Percentiles rank a stretch among this genome's conserved stretches.
phyloP scores from a whole-genome alignment of 2,797 vertebrate species.

The Labeo calbasu region DNA sequence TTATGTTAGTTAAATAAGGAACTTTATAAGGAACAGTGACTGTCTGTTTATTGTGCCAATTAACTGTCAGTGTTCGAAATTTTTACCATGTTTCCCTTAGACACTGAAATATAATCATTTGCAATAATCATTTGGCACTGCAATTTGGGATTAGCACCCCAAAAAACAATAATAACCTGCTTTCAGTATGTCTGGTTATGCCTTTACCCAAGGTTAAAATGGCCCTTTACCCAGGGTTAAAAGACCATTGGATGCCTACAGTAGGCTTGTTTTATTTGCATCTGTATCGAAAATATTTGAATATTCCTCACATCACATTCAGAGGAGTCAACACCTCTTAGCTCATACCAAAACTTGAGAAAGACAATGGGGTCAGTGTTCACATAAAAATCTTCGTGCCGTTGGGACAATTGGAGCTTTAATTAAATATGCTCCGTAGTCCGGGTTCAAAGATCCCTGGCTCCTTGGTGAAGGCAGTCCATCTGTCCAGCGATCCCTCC shows the following conservation, averaged over 20 bases:
- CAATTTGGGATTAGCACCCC: not conserved
- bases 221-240: not conserved
- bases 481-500: conserved; percentile 54
- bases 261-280: not conserved
- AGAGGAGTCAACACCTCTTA: not conserved
- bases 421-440: conserved; percentile 57
- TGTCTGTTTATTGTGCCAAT: not conserved
- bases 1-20: not conserved
- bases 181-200: not conserved
- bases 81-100: not conserved
- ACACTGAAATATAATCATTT: not conserved
- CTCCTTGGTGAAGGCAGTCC: conserved; percentile 56
- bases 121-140: not conserved
- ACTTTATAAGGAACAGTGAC: not conserved
- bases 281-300: not conserved
- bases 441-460: conserved; percentile 56
- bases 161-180: not conserved
- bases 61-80: not conserved
- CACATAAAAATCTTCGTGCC: conserved; percentile 21
- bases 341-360: conserved; percentile 18
- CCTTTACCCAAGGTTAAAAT: not conserved
- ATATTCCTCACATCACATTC: not conserved
- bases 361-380: conserved; percentile 24
- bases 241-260: not conserved
- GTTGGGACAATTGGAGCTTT: conserved; percentile 38